Evolutionary conservation across 1,140 invertebrate genomes (phyloP).

Genomic region (Hyphantria cunea): DNA sequence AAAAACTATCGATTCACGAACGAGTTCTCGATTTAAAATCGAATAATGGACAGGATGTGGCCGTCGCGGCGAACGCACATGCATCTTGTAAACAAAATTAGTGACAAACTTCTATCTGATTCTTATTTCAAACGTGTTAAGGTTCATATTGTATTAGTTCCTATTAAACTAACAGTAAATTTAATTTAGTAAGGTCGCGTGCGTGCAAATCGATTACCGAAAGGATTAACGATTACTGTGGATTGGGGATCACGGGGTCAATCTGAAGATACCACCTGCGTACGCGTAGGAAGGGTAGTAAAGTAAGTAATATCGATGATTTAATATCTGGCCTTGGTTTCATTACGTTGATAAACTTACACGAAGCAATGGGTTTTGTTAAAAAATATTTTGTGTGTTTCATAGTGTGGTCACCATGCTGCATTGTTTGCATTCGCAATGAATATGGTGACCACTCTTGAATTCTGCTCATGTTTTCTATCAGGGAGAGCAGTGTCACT

Average conservation of each 20-base stretch:
- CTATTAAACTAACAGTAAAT: conserved; percentile 16
- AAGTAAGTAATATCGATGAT: background rate
- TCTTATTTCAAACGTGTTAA: conserved; percentile 20
- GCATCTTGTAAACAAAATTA: conserved; percentile 24
- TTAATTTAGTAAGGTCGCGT: conserved; percentile 46
- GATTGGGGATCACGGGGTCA: conserved; percentile 40
- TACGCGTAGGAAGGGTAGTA: background rate
- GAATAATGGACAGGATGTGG: conserved; percentile 55
- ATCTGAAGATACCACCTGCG: conserved; percentile 36
- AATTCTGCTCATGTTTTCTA: no score
- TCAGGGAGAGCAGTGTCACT: no score
- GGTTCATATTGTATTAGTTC: conserved; percentile 27
- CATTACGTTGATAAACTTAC: no score
- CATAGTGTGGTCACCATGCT: no score
- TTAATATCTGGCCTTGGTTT: no score
- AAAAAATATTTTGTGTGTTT: no score
- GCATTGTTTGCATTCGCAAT: no score
- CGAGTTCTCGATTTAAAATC: conserved; percentile 45
- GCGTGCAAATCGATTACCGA: conserved; percentile 60
- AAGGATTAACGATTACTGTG: conserved; percentile 43
- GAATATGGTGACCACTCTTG: no score
- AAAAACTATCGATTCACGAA: conserved; percentile 30
- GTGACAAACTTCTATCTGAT: conserved; percentile 2
- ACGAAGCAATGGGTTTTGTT: no score
- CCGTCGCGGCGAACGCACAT: conserved; percentile 49